Conservation (phyloP, 37 sponge, comb jelly and placozoan genomes). For the Tethya wilhelma region DNA sequence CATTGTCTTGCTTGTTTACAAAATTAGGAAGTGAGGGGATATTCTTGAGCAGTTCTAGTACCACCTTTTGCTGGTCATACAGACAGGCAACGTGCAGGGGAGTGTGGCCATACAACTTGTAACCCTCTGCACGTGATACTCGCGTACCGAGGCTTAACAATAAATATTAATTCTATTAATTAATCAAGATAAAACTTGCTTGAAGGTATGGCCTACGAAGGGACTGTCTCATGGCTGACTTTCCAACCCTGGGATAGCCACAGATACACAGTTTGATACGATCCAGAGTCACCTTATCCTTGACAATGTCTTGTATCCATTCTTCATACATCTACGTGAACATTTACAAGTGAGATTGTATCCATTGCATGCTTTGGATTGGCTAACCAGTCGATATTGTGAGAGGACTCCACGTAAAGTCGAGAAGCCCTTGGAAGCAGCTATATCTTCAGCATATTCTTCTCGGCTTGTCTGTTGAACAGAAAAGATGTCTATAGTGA, state of each 20-base stretch:
- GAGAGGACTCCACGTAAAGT: conserved; percentile 23
- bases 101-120: conserved; percentile 52
- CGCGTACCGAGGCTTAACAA: too few species aligned
- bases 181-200: conserved; percentile 1
- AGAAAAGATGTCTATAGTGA: too few species aligned
- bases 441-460: conserved; percentile 65
- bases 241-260: conserved; percentile 66
- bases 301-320: conserved; percentile 65
- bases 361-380: background rate
- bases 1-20: conserved; percentile 2
- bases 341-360: background rate
- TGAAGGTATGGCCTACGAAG: conserved; percentile 45
- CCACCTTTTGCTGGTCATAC: conserved; percentile 49
- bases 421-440: conserved; percentile 31
- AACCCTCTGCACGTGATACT: too few species aligned
- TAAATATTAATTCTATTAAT: background rate
- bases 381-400: conserved; percentile 53
- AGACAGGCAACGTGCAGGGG: conserved; percentile 73
- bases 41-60: conserved; percentile 35
- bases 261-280: conserved; percentile 81
- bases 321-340: conserved; percentile 55
- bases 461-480: conserved; percentile 4
- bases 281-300: conserved; percentile 50
- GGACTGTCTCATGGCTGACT: conserved; percentile 66
- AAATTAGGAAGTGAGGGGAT: background rate